Evolutionary conservation across 2,113 vertebrate species (phyloP).

Genomic region (Nothobranchius furzeri): DNA sequence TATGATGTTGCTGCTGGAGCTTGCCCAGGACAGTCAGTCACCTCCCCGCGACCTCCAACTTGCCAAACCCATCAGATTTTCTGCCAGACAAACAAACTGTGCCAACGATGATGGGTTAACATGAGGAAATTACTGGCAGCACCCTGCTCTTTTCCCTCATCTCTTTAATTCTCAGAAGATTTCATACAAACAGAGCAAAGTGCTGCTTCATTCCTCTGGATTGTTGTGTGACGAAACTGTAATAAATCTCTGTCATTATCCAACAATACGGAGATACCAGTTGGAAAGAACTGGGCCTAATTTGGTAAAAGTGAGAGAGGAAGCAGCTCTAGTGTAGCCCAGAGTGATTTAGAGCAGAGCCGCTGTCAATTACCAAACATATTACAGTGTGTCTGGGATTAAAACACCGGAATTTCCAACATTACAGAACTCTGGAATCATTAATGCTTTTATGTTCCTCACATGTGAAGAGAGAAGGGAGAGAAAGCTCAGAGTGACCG

Average conservation of each 20-base stretch:
- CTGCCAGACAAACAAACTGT: constrained; percentile 32
- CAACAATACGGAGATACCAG: constrained; percentile 34
- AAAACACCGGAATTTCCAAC: constrained; percentile 4
- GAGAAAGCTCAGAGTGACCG: too few relatives aligned
- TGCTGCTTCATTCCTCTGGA: constrained; percentile 12
- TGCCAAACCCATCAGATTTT: neutral
- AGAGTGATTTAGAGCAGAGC: constrained; percentile 50
- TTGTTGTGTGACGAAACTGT: neutral
- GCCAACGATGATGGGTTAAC: constrained; percentile 1
- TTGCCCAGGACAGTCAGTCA: constrained; percentile 26
- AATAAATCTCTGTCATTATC: constrained; percentile 38
- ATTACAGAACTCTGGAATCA: constrained; percentile 18
- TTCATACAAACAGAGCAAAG: neutral
- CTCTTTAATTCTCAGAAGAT: neutral
- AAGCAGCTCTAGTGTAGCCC: constrained; percentile 12
- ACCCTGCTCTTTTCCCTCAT: neutral
- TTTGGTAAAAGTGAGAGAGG: neutral
- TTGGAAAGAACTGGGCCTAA: constrained; percentile 32
- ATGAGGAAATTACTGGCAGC: constrained; percentile 14
- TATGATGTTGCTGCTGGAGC: constrained; percentile 37
- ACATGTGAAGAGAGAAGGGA: too few relatives aligned
- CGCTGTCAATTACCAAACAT: constrained; percentile 28
- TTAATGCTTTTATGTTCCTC: constrained; percentile 9
- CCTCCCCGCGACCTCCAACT: constrained; percentile 53
- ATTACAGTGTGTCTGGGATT: constrained; percentile 41